Percentiles rank a stretch among this genome's conserved stretches.
These are phyloP conservation scores for Heliconius eleuchia DNA, from an alignment of 1,140 invertebrate genomes.

Conservation along the genomic window DNA sequence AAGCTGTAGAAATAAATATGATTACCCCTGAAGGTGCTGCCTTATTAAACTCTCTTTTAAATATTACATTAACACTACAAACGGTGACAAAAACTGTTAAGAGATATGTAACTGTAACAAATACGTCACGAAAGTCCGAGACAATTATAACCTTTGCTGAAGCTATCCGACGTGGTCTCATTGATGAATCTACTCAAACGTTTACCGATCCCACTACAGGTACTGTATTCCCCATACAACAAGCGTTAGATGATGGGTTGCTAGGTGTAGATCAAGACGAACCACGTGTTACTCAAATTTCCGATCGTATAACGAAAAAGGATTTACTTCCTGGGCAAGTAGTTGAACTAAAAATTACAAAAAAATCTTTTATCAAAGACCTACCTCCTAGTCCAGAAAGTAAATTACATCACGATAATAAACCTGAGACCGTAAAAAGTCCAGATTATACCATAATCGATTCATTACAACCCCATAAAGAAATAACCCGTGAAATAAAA, in stretches of 20 bases:
- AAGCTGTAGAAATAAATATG: slow-evolving; percentile 91
- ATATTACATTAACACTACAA: slow-evolving; percentile 92
- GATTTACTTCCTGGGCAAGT: slow-evolving; percentile 74
- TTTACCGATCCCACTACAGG: slow-evolving; percentile 91
- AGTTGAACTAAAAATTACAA: slow-evolving; percentile 79
- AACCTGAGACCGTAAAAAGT: slow-evolving; percentile 78
- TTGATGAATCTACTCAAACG: slow-evolving; percentile 89
- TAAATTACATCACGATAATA: slow-evolving; percentile 69
- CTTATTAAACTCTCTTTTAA: slow-evolving; percentile 90
- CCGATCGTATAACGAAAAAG: slow-evolving; percentile 69
- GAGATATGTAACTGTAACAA: slow-evolving; percentile 88
- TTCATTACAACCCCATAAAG: slow-evolving; percentile 55
- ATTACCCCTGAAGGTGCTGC: slow-evolving; percentile 93
- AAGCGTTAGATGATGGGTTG: slow-evolving; percentile 89
- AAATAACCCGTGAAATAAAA: slow-evolving; percentile 53
- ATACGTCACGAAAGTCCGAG: slow-evolving; percentile 82
- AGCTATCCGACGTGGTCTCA: slow-evolving; percentile 88
- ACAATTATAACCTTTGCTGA: slow-evolving; percentile 89
- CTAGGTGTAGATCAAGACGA: slow-evolving; percentile 84
- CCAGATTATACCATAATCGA: slow-evolving; percentile 59
- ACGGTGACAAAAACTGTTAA: slow-evolving; percentile 91
- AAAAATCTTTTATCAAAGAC: slow-evolving; percentile 80
- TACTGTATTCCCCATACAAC: slow-evolving; percentile 89
- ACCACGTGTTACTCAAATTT: slow-evolving; percentile 64
- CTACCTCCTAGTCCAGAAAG: slow-evolving; percentile 69